Evolutionary conservation across 2,888 invertebrate species (phyloP).

Genomic region (Tolmerus cingulatus): DNA sequence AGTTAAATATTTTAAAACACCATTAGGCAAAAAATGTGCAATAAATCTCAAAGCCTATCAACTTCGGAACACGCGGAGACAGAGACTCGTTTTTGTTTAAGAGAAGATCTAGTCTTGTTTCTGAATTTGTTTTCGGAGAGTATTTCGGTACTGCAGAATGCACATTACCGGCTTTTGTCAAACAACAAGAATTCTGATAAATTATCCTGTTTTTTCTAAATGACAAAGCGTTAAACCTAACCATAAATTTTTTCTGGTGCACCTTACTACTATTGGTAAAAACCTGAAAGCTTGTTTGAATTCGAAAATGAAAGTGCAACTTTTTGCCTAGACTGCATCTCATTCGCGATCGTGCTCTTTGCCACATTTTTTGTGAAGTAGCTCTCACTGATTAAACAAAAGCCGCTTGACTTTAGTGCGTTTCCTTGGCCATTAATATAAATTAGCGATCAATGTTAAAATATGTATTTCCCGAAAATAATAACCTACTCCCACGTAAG

Average conservation of each 20-base stretch:
- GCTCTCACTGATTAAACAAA: not conserved
- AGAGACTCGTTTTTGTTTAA: not conserved
- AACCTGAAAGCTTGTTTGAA: not conserved
- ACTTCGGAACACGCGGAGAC: not conserved
- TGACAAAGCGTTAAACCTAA: not conserved
- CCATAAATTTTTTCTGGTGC: not conserved
- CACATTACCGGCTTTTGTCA: not conserved
- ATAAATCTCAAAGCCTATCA: not conserved
- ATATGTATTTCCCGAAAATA: not conserved
- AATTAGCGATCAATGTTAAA: not conserved
- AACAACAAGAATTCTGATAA: not conserved
- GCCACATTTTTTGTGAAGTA: not conserved
- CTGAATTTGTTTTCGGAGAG: not conserved
- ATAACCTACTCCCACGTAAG: not conserved
- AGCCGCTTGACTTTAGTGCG: not conserved
- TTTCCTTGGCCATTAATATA: not conserved
- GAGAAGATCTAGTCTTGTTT: not conserved
- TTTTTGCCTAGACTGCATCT: not conserved
- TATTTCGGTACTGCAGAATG: not conserved
- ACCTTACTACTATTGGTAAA: not conserved
- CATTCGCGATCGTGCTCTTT: not conserved
- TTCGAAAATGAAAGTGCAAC: not conserved
- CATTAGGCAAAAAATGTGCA: not conserved
- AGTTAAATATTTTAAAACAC: not conserved
- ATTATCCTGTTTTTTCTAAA: not conserved